phyloP scores from a whole-genome alignment of 2,888 invertebrate species.

The Leptopilina syphax region DNA sequence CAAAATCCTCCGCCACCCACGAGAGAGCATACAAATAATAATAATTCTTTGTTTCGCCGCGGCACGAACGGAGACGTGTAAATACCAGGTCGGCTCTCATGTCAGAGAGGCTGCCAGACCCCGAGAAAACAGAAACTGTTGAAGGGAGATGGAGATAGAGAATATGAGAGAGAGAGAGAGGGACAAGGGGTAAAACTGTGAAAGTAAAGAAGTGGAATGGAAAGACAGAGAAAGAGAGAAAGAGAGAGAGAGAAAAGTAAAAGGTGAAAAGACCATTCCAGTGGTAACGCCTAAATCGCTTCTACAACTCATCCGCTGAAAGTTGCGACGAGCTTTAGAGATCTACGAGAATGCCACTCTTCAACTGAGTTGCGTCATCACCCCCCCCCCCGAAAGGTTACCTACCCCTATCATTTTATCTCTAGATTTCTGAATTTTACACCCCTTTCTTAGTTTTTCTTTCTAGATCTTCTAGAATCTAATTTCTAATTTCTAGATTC shows the following conservation, averaged over 20 bases:
- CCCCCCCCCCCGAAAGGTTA: not conserved
- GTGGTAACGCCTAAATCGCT: constrained; percentile 74
- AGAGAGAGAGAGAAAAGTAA: constrained; percentile 49
- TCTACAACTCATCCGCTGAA: constrained; percentile 75
- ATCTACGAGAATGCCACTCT: constrained; percentile 64
- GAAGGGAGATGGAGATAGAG: constrained; percentile 52
- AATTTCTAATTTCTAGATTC: too few relatives aligned
- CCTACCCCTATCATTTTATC: not conserved
- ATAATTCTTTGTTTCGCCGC: constrained; percentile 75
- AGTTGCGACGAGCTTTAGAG: constrained; percentile 74
- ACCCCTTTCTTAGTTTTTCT: too few relatives aligned
- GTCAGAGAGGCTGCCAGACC: constrained; percentile 52
- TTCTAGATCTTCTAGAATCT: too few relatives aligned
- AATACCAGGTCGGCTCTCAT: constrained; percentile 68
- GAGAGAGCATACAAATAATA: constrained; percentile 74
- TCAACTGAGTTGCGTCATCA: constrained; percentile 18
- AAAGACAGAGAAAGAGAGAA: constrained; percentile 51
- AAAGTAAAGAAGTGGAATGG: constrained; percentile 45
- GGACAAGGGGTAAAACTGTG: not conserved
- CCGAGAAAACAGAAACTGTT: constrained; percentile 53
- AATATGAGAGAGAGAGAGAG: constrained; percentile 44
- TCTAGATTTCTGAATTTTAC: not conserved
- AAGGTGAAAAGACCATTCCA: constrained; percentile 67
- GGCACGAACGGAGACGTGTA: constrained; percentile 71
- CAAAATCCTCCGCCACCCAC: constrained; percentile 73